These are phyloP conservation scores for Gasterosteus nipponicus DNA, from an alignment of 2,113 vertebrate species.

Conservation along the genomic window DNA sequence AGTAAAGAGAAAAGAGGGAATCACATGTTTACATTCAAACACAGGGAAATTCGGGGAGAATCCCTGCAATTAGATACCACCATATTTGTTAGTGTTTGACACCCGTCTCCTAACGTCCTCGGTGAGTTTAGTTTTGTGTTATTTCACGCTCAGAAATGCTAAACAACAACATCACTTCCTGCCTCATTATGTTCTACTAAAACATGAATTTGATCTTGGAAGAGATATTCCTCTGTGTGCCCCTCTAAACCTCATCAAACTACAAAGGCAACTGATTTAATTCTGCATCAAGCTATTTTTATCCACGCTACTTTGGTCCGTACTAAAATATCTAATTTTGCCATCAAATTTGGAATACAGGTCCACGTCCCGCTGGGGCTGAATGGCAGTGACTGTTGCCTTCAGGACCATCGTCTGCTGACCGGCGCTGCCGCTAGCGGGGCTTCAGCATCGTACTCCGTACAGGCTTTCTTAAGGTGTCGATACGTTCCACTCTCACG, in stretches of 20 bases:
- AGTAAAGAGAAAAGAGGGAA: conserved; percentile 18
- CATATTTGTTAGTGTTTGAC: neutral
- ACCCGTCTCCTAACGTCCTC: neutral
- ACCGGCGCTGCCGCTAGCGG: neutral
- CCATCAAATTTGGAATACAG: neutral
- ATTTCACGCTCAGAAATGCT: neutral
- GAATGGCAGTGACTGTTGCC: neutral
- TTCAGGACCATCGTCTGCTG: neutral
- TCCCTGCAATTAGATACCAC: neutral
- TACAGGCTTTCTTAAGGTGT: neutral
- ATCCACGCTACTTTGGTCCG: neutral
- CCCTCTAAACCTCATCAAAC: neutral
- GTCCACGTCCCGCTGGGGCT: neutral
- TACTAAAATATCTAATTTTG: neutral
- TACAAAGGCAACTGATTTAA: neutral
- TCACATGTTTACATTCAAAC: conserved; percentile 14
- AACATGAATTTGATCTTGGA: neutral
- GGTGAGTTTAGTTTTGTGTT: neutral
- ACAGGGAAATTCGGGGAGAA: neutral
- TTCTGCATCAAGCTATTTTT: neutral
- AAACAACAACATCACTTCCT: neutral
- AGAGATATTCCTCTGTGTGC: neutral
- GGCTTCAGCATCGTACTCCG: neutral
- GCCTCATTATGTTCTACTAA: neutral
- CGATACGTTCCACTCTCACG: neutral